Evolutionary conservation across 2,113 vertebrate species (phyloP), one percentile per base, ranked within the genome.

Genomic region (Spheniscus mendiculus): DNA sequence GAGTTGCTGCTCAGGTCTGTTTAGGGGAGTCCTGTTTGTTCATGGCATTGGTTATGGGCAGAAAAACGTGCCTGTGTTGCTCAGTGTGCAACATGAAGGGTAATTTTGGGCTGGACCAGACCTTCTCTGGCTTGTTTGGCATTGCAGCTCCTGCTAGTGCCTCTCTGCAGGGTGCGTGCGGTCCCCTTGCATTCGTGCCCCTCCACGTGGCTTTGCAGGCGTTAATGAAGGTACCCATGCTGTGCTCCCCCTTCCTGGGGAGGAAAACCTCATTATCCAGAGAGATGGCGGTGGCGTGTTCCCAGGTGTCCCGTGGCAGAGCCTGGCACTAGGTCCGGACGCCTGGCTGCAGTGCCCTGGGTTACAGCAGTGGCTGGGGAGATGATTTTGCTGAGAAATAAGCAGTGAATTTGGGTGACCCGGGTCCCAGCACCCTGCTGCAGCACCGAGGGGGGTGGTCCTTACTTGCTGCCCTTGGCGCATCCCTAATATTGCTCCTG

Each of bases 41-140:
- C 15, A 0, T 10, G 44, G 49, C 13, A 29, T 89, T 52, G 45
- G 29, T 47, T 38, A 7, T 0, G 1, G 32, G 22, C 59, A 63
- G 49, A 25, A 55, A 85, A 92, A 65, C 0, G 0, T 8, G 20
- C 52, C 34, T 8, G 52, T 11, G 32, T 9, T 23, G 77, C 58
- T 90, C 32, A 3, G 7, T 6, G 5, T 0, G 0, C 5, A 16
- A 13, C 11, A 4, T 0, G 6, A n/a, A 63, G n/a, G 80, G 13
- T 26, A 18, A n/a, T n/a, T n/a, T n/a, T n/a, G n/a, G n/a, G n/a
- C n/a, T n/a, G n/a, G n/a, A n/a, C n/a, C n/a, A n/a, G n/a, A 27
- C 7, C 36, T 45, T 6, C 27, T 36, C 70, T 29, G 70, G 22
- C 27, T 53, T 25, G 5, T n/a, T 62, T 42, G 80, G 29, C n/a